Percentiles rank a stretch among this genome's conserved stretches.
Conservation (phyloP, 2,113 vertebrate genomes). For the Drymodes brunneopygia region DNA sequence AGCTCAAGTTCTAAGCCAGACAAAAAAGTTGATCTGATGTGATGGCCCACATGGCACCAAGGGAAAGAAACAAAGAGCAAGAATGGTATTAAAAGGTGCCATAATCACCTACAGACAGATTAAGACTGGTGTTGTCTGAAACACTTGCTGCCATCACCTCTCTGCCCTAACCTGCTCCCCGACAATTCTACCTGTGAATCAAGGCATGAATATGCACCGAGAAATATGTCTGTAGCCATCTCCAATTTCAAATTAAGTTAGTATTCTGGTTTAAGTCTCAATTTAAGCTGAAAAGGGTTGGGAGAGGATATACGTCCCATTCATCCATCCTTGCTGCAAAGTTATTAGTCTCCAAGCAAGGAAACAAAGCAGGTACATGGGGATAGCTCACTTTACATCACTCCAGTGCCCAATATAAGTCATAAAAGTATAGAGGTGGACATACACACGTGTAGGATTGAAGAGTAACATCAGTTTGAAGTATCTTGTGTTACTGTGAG, state of each 20-base stretch:
- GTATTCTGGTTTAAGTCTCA: not conserved
- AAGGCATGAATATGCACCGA: not conserved
- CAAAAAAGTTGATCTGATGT: not conserved
- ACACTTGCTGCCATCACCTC: not conserved
- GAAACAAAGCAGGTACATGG: not conserved
- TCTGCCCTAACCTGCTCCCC: not conserved
- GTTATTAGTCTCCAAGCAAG: not conserved
- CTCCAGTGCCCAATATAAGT: not conserved
- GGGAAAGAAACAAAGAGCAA: not conserved
- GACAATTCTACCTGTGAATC: not conserved
- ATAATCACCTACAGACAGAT: not conserved
- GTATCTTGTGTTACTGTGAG: not conserved
- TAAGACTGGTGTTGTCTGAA: not conserved
- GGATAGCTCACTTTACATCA: not conserved
- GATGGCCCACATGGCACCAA: not conserved
- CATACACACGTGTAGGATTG: not conserved
- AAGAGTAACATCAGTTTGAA: not conserved
- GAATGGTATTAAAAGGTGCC: not conserved
- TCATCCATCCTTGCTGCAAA: not conserved
- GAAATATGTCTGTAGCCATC: not conserved
- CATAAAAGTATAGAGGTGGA: not conserved
- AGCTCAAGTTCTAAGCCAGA: not conserved
- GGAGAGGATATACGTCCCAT: not conserved
- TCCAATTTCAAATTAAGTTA: not conserved
- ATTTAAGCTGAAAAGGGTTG: not conserved